Evolutionary conservation across 2,888 invertebrate species (phyloP).

Genomic region (Catocala fraxini): DNA sequence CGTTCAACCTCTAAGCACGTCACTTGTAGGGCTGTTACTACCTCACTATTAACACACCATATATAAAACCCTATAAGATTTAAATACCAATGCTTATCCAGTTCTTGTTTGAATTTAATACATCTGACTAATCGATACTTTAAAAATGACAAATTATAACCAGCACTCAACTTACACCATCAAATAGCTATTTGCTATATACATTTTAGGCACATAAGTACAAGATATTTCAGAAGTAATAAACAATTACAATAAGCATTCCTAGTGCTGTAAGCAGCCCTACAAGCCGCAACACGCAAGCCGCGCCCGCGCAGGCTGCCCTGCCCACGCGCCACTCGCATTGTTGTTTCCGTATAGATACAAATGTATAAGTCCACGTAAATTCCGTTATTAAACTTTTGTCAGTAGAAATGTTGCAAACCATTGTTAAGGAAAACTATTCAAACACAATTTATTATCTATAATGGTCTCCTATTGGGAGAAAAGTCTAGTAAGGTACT

Average conservation of each 20-base stretch:
- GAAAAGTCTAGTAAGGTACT: background rate
- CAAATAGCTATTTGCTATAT: too few relatives aligned
- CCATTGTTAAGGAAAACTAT: background rate
- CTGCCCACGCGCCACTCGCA: constrained; percentile 61
- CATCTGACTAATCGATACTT: too few relatives aligned
- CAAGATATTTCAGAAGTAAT: too few relatives aligned
- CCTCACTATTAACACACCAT: constrained; percentile 5
- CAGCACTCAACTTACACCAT: too few relatives aligned
- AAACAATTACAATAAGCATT: background rate
- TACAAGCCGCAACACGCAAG: constrained; percentile 47
- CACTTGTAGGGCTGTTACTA: constrained; percentile 42
- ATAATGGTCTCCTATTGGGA: too few relatives aligned
- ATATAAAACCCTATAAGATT: background rate
- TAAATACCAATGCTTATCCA: background rate
- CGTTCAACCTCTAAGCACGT: constrained; percentile 68
- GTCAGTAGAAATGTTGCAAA: constrained; percentile 18
- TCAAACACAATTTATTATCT: background rate
- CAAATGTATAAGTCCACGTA: constrained; percentile 42
- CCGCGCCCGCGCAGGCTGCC: constrained; percentile 56
- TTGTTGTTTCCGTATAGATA: constrained; percentile 55
- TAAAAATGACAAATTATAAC: too few relatives aligned
- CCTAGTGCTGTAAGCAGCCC: constrained; percentile 45
- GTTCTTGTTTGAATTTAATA: too few relatives aligned
- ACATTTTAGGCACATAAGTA: too few relatives aligned
- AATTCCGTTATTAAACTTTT: constrained; percentile 44